Conservation (phyloP, 2,888 invertebrate species). For the Idaea dimidiata region DNA sequence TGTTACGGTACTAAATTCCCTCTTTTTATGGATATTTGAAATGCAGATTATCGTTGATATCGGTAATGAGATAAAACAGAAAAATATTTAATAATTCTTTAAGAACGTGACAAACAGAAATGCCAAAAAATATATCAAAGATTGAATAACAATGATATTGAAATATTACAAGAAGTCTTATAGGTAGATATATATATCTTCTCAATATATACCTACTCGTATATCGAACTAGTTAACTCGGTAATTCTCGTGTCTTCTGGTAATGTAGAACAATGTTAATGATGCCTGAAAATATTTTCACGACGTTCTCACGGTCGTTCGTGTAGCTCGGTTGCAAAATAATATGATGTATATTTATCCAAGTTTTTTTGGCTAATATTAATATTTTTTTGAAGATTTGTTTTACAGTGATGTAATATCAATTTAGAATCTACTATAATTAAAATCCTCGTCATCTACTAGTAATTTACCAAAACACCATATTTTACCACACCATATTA, state of each 20-base stretch:
- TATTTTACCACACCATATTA: no score
- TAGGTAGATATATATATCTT: neutral
- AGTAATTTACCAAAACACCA: neutral
- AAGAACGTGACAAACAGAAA: neutral
- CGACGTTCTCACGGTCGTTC: slow-evolving; percentile 23
- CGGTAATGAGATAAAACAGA: neutral
- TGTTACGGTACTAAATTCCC: no score
- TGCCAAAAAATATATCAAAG: neutral
- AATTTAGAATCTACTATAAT: no score
- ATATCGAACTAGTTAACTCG: neutral
- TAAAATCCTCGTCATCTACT: no score
- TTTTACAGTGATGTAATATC: neutral
- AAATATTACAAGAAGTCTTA: neutral
- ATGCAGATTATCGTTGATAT: neutral
- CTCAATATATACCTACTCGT: no score
- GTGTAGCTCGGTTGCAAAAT: slow-evolving; percentile 18
- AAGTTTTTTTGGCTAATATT: neutral
- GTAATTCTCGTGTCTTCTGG: slow-evolving; percentile 2
- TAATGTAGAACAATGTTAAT: slow-evolving; percentile 26
- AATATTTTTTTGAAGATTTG: neutral
- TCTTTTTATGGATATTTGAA: no score
- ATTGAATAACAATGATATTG: neutral
- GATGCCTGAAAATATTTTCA: slow-evolving; percentile 25
- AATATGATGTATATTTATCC: slow-evolving; percentile 4
- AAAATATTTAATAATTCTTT: neutral